Percentiles rank a stretch among this genome's conserved stretches.
These are phyloP conservation scores for Lipotes vexillifer DNA, from an alignment of 2,113 vertebrate species.

Conservation along the genomic window DNA sequence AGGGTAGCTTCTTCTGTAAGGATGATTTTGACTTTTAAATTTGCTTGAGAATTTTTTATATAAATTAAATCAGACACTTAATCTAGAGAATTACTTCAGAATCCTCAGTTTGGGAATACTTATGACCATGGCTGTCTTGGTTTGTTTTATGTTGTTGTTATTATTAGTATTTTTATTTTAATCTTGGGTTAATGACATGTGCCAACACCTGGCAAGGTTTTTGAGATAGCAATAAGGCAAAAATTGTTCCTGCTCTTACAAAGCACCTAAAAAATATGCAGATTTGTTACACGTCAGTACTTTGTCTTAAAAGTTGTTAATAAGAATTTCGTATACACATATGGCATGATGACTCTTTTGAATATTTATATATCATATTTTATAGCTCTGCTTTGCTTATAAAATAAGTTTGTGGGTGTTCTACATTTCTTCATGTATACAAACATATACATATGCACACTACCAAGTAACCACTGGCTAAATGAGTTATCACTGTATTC, in stretches of 20 bases:
- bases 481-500: neutral
- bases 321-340: neutral
- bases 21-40: slow-evolving; percentile 60
- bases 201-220: neutral
- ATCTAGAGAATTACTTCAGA: neutral
- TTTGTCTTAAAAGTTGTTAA: neutral
- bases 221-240: neutral
- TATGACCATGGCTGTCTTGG: neutral
- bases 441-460: neutral
- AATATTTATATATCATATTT: neutral
- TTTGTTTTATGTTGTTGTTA: neutral
- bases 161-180: neutral
- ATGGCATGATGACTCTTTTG: neutral
- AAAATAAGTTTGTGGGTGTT: neutral
- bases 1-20: neutral
- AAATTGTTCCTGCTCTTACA: neutral
- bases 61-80: neutral
- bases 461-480: neutral
- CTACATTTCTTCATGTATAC: neutral
- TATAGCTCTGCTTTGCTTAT: neutral
- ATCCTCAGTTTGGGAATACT: neutral
- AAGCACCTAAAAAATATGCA: neutral
- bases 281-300: neutral
- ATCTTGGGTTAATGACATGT: neutral
- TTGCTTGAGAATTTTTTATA: slow-evolving; percentile 23